Percentiles rank a stretch among this genome's conserved stretches.
These are phyloP conservation scores for Oscheius sp. DNA, from an alignment of 2,888 invertebrate genomes.

Conservation along the genomic window DNA sequence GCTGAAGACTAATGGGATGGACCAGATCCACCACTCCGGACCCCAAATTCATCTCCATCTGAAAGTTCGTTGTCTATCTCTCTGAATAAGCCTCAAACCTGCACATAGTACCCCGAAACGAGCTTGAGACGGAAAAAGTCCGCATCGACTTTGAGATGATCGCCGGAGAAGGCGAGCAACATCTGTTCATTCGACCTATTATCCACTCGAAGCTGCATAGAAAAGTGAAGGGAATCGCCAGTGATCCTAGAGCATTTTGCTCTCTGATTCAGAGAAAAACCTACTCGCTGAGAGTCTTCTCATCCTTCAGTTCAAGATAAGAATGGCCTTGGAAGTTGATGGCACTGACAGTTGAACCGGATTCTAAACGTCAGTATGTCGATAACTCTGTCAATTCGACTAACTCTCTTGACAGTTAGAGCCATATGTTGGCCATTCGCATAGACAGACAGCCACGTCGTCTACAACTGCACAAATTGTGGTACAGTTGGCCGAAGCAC, in stretches of 20 bases:
- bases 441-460: slow-evolving; percentile 47
- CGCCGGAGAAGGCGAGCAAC: slow-evolving; percentile 46
- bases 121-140: slow-evolving; percentile 52
- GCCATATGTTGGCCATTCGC: slow-evolving; percentile 51
- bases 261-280: slow-evolving; percentile 23
- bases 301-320: slow-evolving; percentile 49
- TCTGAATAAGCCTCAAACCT: neutral
- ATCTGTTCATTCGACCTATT: slow-evolving; percentile 38
- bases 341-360: slow-evolving; percentile 38
- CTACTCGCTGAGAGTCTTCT: slow-evolving; percentile 57
- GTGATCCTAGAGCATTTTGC: slow-evolving; percentile 43
- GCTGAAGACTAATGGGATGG: slow-evolving; percentile 48
- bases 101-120: slow-evolving; percentile 33
- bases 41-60: slow-evolving; percentile 54
- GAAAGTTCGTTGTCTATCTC: slow-evolving; percentile 8
- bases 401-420: slow-evolving; percentile 29
- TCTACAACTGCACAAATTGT: slow-evolving; percentile 46
- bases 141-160: slow-evolving; percentile 41
- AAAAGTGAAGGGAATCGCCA: slow-evolving; percentile 47
- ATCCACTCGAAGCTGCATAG: slow-evolving; percentile 47
- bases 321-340: slow-evolving; percentile 54
- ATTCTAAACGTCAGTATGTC: neutral
- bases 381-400: neutral
- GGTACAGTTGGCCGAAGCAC: slow-evolving; percentile 48
- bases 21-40: slow-evolving; percentile 51